A percentile compares a stretch with the other conserved stretches of the same genome.
Evolutionary conservation across 2,888 invertebrate genomes (phyloP).

Genomic region (Harpalus rufipes): DNA sequence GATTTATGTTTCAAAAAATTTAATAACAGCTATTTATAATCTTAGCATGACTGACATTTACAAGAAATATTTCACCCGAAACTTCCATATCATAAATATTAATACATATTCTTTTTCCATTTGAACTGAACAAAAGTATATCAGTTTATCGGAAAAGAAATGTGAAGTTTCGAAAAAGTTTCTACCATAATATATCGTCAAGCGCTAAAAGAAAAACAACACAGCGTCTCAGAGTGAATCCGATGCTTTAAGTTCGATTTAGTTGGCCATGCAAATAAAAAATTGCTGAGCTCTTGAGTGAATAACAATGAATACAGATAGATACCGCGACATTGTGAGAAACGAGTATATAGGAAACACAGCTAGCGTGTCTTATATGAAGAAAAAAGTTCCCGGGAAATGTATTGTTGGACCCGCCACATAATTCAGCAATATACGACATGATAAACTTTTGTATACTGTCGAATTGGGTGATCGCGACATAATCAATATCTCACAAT

Average conservation of each 20-base stretch:
- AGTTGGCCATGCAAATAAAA: slow-evolving; percentile 47
- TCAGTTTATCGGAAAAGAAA: slow-evolving; percentile 33
- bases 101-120: slow-evolving; percentile 21
- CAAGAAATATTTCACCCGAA: slow-evolving; percentile 5
- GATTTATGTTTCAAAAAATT: slow-evolving; percentile 5
- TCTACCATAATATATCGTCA: slow-evolving; percentile 12
- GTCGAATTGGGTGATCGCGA: slow-evolving; percentile 1
- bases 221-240: neutral
- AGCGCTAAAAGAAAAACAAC: slow-evolving; percentile 34
- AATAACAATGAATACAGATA: slow-evolving; percentile 52
- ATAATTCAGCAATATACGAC: slow-evolving; percentile 19
- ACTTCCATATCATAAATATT: slow-evolving; percentile 42
- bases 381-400: slow-evolving; percentile 11
- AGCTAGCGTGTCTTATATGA: neutral
- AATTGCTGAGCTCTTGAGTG: slow-evolving; percentile 26
- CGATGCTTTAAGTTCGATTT: slow-evolving; percentile 39
- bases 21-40: slow-evolving; percentile 29
- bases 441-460: slow-evolving; percentile 14
- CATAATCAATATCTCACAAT: slow-evolving; percentile 2
- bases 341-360: neutral
- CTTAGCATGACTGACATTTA: slow-evolving; percentile 17
- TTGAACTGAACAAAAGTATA: slow-evolving; percentile 37
- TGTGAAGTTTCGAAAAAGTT: slow-evolving; percentile 28
- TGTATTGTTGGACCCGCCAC: neutral
- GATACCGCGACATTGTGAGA: neutral